These are phyloP conservation scores for Aurelia coerulea DNA, from an alignment of 30 jellyfish, hydroid and myxozoan species.

Conservation along the genomic window DNA sequence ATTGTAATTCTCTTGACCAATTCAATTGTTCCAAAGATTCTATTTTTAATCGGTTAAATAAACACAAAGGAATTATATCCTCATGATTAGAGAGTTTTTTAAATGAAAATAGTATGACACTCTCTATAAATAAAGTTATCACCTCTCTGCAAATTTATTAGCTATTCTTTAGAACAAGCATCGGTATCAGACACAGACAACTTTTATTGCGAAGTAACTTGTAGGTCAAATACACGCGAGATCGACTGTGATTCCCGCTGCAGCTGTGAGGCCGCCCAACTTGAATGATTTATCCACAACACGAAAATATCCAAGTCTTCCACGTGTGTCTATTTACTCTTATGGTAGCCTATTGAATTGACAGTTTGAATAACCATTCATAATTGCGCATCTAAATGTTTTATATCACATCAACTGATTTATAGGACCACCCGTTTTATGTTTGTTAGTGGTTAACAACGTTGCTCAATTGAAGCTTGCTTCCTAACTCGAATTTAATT, in stretches of 20 bases:
- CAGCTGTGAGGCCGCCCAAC: conserved; percentile 20
- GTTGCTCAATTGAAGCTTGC: conserved; percentile 28
- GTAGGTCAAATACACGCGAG: too few species aligned
- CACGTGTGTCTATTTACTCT: conserved; percentile 39
- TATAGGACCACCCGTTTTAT: conserved; percentile 34
- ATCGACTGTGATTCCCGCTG: neutral
- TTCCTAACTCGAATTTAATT: neutral
- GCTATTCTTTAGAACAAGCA: neutral
- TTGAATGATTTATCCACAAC: neutral
- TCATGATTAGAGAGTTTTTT: too few species aligned
- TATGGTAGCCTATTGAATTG: neutral
- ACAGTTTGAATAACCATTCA: conserved; percentile 1
- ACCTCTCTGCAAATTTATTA: neutral
- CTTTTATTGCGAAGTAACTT: neutral
- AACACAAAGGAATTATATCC: too few species aligned
- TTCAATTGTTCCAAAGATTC: too few species aligned
- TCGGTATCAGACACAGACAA: neutral
- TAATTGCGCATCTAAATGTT: neutral
- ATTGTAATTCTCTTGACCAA: too few species aligned
- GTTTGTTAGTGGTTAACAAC: conserved; percentile 1
- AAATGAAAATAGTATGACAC: neutral
- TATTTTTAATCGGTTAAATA: too few species aligned
- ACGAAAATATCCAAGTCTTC: neutral
- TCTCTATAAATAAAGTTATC: neutral
- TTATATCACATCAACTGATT: conserved; percentile 17